Evolutionary conservation across 2,797 vertebrate species (phyloP).

Genomic region (Enteromius viviparus): DNA sequence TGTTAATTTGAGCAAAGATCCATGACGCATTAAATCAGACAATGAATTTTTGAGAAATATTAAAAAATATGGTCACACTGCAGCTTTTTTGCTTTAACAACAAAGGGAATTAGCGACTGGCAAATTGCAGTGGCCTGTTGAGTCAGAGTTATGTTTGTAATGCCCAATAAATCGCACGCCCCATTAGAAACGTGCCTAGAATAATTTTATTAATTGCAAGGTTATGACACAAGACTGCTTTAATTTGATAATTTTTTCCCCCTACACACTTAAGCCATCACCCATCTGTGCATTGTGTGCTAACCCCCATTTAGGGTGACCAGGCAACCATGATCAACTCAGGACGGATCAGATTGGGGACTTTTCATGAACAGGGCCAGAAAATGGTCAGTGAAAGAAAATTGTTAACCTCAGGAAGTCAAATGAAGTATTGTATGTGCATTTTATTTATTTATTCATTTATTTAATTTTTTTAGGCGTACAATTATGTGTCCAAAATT

Average conservation of each 20-base stretch:
- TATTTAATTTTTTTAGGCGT: background rate
- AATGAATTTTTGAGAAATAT: background rate
- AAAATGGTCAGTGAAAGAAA: background rate
- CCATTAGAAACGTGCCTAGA: constrained; percentile 71
- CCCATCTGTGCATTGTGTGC: background rate
- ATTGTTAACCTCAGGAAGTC: background rate
- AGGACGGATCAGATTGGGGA: background rate
- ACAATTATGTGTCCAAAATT: background rate
- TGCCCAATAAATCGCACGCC: constrained; percentile 76
- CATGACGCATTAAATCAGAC: constrained; percentile 16
- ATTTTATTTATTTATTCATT: background rate
- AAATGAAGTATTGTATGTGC: background rate
- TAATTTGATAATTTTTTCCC: background rate
- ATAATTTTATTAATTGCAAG: constrained; percentile 41
- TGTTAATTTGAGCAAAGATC: constrained; percentile 11
- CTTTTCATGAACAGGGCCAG: background rate
- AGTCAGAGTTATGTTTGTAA: constrained; percentile 73
- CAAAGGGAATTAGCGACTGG: constrained; percentile 63
- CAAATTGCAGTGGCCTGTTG: constrained; percentile 61
- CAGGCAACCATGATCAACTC: background rate
- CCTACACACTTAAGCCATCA: constrained; percentile 4
- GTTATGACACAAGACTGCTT: constrained; percentile 66
- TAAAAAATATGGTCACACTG: background rate
- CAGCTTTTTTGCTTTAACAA: constrained; percentile 21
- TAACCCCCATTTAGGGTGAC: background rate